A percentile compares a stretch with the other conserved stretches of the same genome.
These are phyloP conservation scores for Ashinkailepas kermadecensis DNA, from an alignment of 2,888 invertebrate species.

Conservation along the genomic window DNA sequence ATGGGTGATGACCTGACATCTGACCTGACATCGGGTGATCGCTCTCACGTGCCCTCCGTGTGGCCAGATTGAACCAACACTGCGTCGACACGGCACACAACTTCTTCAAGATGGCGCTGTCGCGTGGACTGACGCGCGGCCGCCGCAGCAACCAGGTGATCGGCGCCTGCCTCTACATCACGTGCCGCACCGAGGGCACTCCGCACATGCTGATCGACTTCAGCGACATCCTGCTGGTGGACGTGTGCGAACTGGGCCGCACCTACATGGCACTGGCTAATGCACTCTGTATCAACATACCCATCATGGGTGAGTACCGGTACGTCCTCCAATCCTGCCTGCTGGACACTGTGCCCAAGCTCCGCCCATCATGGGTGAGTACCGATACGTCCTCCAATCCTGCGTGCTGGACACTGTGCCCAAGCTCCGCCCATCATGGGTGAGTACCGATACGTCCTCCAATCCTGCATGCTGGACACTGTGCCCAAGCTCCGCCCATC, in stretches of 20 bases:
- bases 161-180: constrained; percentile 95
- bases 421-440: too few species aligned
- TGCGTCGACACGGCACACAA: constrained; percentile 88
- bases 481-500: too few species aligned
- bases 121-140: constrained; percentile 77
- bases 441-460: too few species aligned
- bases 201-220: constrained; percentile 94
- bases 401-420: too few species aligned
- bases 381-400: too few species aligned
- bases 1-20: too few species aligned
- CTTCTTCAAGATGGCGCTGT: constrained; percentile 85
- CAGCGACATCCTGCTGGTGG: constrained; percentile 93
- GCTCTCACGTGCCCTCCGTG: too few species aligned
- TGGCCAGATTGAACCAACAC: constrained; percentile 65
- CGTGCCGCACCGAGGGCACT: constrained; percentile 89
- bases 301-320: constrained; percentile 54
- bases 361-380: too few species aligned
- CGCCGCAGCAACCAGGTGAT: constrained; percentile 82
- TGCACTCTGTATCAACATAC: constrained; percentile 81
- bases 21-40: too few species aligned
- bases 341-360: too few species aligned
- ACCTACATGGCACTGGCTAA: constrained; percentile 83
- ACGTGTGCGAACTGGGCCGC: constrained; percentile 89
- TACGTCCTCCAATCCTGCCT: too few species aligned
- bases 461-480: too few species aligned